Percentiles rank a stretch among this genome's conserved stretches.
phyloP scores from a whole-genome alignment of 2,888 invertebrate genomes.

The Chorisops tibialis region DNA sequence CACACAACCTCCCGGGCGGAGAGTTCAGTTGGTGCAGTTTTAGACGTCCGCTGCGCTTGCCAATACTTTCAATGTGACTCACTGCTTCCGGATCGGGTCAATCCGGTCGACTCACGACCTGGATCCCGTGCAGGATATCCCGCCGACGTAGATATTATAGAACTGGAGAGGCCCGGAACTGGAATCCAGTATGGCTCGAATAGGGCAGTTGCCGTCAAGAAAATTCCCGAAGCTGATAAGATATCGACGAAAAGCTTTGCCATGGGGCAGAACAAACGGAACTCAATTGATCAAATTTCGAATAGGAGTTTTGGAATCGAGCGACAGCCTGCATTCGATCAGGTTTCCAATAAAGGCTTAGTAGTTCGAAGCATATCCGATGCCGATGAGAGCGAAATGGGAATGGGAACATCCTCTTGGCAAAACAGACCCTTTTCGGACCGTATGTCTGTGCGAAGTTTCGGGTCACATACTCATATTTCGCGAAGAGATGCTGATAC shows the following conservation, averaged over 20 bases:
- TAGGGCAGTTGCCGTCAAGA: constrained; percentile 40
- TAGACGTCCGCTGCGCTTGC: constrained; percentile 81
- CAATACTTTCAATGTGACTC: constrained; percentile 81
- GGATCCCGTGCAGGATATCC: constrained; percentile 57
- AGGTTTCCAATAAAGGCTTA: constrained; percentile 42
- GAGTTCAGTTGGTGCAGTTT: constrained; percentile 67
- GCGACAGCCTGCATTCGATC: constrained; percentile 43
- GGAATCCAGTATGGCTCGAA: constrained; percentile 38
- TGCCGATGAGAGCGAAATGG: constrained; percentile 37
- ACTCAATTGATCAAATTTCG: constrained; percentile 29
- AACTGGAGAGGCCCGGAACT: constrained; percentile 35
- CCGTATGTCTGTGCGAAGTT: constrained; percentile 42
- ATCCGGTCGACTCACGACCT: constrained; percentile 63
- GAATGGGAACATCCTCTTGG: constrained; percentile 32
- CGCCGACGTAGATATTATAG: constrained; percentile 47
- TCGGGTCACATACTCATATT: constrained; percentile 30
- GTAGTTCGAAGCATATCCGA: constrained; percentile 48
- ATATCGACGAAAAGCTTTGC: constrained; percentile 39
- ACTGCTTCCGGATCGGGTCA: constrained; percentile 70
- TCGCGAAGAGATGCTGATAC: constrained; percentile 42
- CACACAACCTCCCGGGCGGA: constrained; percentile 68
- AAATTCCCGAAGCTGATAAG: constrained; percentile 37
- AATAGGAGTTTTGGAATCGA: constrained; percentile 38
- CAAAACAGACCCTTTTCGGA: constrained; percentile 33
- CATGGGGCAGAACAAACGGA: constrained; percentile 31